phyloP scores from a whole-genome alignment of 2,113 vertebrate genomes.

The Orientallactaga bullata region DNA sequence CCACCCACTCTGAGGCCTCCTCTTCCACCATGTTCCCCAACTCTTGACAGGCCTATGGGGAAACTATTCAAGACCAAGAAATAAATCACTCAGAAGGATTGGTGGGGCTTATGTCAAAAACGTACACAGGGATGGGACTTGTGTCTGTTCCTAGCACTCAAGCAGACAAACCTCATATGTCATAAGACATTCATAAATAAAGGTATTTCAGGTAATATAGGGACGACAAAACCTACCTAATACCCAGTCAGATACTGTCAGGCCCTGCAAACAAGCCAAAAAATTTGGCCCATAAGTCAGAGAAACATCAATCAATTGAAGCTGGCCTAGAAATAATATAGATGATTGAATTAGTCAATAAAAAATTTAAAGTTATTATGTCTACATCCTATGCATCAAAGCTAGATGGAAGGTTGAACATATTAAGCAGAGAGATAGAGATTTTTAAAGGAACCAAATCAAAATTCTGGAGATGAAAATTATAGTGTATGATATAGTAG shows the following conservation, averaged over 20 bases:
- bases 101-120: not conserved
- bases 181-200: not conserved
- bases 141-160: not conserved
- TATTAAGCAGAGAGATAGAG: not conserved
- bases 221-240: not conserved
- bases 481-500: not conserved
- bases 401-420: not conserved
- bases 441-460: not conserved
- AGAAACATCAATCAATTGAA: not conserved
- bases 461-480: slow-evolving; percentile 34
- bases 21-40: too few species aligned
- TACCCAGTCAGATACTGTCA: not conserved
- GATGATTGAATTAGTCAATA: not conserved
- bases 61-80: not conserved
- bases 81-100: not conserved
- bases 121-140: not conserved
- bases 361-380: not conserved
- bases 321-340: not conserved
- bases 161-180: not conserved
- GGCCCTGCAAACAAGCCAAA: not conserved
- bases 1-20: too few species aligned
- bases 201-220: not conserved
- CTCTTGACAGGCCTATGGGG: not conserved
- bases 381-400: not conserved
- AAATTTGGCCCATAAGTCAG: not conserved